A percentile compares a stretch with the other conserved stretches of the same genome.
phyloP scores from a whole-genome alignment of 2,113 vertebrate species.

The Nesoenas mayeri region DNA sequence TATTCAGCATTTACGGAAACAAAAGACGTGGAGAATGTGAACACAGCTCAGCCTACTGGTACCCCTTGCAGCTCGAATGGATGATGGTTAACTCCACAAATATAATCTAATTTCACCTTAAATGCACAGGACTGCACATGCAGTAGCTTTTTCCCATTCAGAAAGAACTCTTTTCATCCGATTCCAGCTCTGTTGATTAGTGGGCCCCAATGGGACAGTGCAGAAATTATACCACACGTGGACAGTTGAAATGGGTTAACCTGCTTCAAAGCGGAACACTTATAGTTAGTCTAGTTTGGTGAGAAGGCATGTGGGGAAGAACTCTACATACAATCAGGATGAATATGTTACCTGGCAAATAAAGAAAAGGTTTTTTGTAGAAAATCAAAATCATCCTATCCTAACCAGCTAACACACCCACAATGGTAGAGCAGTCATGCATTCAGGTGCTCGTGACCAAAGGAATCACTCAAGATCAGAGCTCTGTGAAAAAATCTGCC shows the following conservation, averaged over 20 bases:
- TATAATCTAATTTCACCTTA: background rate
- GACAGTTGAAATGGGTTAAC: slow-evolving; percentile 24
- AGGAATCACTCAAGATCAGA: background rate
- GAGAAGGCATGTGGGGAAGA: background rate
- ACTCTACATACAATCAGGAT: background rate
- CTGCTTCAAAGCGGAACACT: background rate
- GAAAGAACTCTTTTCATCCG: background rate
- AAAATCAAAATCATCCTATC: background rate
- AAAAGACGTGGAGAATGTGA: background rate
- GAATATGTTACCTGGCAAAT: background rate
- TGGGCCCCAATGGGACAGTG: background rate
- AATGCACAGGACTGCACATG: background rate
- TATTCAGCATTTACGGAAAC: background rate
- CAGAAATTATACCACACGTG: background rate
- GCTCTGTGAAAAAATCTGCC: background rate
- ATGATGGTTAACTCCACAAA: background rate
- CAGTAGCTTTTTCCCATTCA: background rate
- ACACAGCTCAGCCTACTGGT: background rate
- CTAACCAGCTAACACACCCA: background rate
- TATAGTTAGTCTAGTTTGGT: background rate
- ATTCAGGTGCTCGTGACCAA: background rate
- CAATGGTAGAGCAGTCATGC: background rate
- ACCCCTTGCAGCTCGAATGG: background rate
- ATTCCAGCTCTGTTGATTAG: background rate
- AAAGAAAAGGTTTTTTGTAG: background rate